Evolutionary conservation across 1,140 invertebrate species (phyloP), one percentile per base, ranked within the genome.

Genomic region (Magallana ariakensis): DNA sequence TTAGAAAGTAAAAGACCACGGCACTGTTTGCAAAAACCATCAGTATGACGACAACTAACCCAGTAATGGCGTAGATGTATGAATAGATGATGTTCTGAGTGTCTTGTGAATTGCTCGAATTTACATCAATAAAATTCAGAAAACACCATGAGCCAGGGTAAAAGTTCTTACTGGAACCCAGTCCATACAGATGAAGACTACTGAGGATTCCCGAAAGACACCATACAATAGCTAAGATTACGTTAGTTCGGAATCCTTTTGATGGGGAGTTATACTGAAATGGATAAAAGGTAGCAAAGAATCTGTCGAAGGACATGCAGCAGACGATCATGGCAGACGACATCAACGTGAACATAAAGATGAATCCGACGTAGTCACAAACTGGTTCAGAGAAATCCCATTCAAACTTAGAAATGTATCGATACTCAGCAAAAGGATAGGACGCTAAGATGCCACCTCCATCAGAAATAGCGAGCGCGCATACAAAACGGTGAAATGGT

Each of bases 61-160:
- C 66, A 4, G 66, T 33, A 13, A 88, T 88, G 15, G 93, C 91
- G 80, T 94, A 94, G 53, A 92, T 86, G 87, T 91, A 92, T 54
- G 92, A 90, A 81, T 94, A 94, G 33, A 92, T 87, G 85, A 90
- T 90, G 56, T 89, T 87, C 83, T 93, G 92, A 10, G 91, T 54
- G 66, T 87, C 83, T 1, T 86, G 86, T 13, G 87, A 87, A 80
- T 90, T 84, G 70, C 81, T 62, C 6, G 85, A 16, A 80, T 89
- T 80, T 0, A 85, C 81, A 80, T 89, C 88, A n/a, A 84, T 87
- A 60, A 93, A 92, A 85, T 94, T 93, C 83, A 94, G 91, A 90
- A 95, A 95, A 87, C 94, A 95, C 94, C 94, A 95, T 46, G 94
- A 94, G 4, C 92, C 90, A 0, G 94, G 94, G 89, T 92, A 94